Evolutionary conservation across 2,113 vertebrate genomes (phyloP), one percentile per base, ranked within the genome.

Genomic region (Apodemus sylvaticus): DNA sequence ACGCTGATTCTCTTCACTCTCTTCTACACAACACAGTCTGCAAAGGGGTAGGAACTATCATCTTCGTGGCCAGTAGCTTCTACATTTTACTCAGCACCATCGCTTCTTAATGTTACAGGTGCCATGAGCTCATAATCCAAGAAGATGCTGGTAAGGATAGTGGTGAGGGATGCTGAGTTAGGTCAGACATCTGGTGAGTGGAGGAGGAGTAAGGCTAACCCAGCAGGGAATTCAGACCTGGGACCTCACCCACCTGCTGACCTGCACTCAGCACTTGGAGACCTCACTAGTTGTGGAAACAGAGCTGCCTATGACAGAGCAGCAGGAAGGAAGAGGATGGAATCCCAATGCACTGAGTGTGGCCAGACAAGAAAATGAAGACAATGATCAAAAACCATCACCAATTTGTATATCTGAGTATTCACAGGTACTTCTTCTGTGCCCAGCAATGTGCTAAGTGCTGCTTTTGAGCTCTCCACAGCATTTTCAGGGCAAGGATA

Each of bases 261-360:
- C 78, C 78, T 45, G 55, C 19, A 3, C 48, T 36, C n/a, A 24
- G 82, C 53, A 81, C 48, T 55, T 39, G 0, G 12, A 74, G 71
- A 58, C 26, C 85, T 66, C 34, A 48, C 3, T 51, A 53, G 79
- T 55, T 31, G 73, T 17, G 66, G 45, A 45, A 86, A 60, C n/a
- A 58, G 42, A 86, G 92, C 73, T 83, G 51, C 55, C 26, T 51
- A 24, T 34, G 83, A 91, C 62, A 45, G n/a, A 91, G 42, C 26
- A 5, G 29, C 17, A 22, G 51, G 73, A 91, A 79, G 34, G 70
- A 90, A 39, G 39, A 31, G 31, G 19, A 3, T 36, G 20, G n/a
- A 31, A 92, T 70, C 7, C 51, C n/a, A 62, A 3, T 0, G 66
- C 10, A 26, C 7, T 24, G 17, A 68, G n/a, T 20, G 68, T n/a